These are phyloP conservation scores for Drosophila atripex DNA, from an alignment of 2,888 invertebrate genomes.

Conservation along the genomic window DNA sequence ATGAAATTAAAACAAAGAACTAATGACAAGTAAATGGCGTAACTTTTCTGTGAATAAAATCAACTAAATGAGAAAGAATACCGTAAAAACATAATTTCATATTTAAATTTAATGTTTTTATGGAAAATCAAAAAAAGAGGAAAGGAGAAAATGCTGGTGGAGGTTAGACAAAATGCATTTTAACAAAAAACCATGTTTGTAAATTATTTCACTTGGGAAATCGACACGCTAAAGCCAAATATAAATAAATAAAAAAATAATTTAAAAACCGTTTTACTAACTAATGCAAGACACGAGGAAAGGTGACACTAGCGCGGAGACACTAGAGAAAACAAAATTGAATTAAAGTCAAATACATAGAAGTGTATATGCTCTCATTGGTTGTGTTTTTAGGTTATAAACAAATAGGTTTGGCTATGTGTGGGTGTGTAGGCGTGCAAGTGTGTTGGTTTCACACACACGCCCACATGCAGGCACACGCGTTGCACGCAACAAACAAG, in stretches of 20 bases:
- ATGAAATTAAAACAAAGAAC: constrained; percentile 46
- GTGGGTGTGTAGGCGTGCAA: constrained; percentile 49
- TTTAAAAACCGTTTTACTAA: constrained; percentile 36
- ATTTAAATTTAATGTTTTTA: constrained; percentile 52
- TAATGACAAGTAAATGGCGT: constrained; percentile 79
- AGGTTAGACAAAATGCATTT: constrained; percentile 49
- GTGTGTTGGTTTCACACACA: constrained; percentile 14
- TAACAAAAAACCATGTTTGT: constrained; percentile 65
- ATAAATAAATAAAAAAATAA: constrained; percentile 44
- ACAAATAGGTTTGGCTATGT: constrained; percentile 62
- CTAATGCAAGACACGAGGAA: constrained; percentile 36
- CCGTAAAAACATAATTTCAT: constrained; percentile 34
- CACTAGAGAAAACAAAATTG: constrained; percentile 45
- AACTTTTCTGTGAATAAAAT: constrained; percentile 80
- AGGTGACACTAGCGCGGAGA: constrained; percentile 30
- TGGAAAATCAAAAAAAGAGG: constrained; percentile 29
- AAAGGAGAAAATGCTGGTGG: constrained; percentile 8
- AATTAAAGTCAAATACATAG: constrained; percentile 72
- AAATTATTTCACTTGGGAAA: constrained; percentile 79
- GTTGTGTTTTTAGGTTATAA: constrained; percentile 84
- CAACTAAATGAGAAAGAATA: constrained; percentile 54
- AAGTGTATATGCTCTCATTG: constrained; percentile 83
- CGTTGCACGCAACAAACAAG: constrained; percentile 26
- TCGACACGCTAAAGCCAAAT: constrained; percentile 79
- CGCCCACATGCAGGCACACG: constrained; percentile 32